Conservation (phyloP, 2,113 vertebrate genomes). For the Uria aalge region DNA sequence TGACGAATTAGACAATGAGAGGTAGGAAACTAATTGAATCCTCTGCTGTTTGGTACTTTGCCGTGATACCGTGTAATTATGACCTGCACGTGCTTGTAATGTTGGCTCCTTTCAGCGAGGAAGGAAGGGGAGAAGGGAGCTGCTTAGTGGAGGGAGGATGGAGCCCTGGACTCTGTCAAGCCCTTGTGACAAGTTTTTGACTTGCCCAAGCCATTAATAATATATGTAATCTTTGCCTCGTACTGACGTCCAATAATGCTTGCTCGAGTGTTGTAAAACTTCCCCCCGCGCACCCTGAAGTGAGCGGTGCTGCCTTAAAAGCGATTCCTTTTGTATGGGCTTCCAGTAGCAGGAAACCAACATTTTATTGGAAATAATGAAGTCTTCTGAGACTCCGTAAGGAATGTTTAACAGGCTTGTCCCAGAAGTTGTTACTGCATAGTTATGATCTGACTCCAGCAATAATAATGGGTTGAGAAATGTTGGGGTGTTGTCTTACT, state of each 20-base stretch:
- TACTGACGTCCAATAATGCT: neutral
- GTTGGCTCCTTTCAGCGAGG: neutral
- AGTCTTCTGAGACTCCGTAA: neutral
- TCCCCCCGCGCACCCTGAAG: neutral
- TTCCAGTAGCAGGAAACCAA: neutral
- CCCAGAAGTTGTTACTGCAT: neutral
- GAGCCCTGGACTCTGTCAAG: neutral
- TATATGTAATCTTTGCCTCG: neutral
- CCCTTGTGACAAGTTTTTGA: neutral
- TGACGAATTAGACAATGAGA: conserved; percentile 88
- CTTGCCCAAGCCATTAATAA: neutral
- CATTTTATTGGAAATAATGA: neutral
- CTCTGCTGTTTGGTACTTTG: conserved; percentile 8
- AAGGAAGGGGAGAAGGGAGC: neutral
- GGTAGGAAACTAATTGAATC: conserved; percentile 80
- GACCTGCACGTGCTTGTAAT: neutral
- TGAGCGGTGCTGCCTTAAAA: neutral
- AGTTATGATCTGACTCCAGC: neutral
- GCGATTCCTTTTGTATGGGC: neutral
- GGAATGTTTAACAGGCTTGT: neutral
- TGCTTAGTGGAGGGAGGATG: neutral
- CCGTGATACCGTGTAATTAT: neutral
- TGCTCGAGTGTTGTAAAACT: neutral
- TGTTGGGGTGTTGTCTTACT: neutral
- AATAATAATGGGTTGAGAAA: conserved; percentile 11